These are phyloP conservation scores for Plecturocebus donacophilus DNA, from an alignment of 2,113 vertebrate genomes.

Conservation along the genomic window DNA sequence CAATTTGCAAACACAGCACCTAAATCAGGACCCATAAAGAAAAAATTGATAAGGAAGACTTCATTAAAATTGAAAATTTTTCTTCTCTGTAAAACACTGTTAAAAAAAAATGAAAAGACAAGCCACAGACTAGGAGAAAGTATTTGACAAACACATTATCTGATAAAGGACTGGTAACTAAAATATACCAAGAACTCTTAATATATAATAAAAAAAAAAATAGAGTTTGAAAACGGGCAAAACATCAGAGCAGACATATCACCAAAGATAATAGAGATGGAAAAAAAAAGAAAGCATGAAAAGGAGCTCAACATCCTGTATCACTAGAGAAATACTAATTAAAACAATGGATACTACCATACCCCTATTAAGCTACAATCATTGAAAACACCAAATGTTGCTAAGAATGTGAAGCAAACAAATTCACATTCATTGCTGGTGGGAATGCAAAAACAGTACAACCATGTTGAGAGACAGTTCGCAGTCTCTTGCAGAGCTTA, in stretches of 20 bases:
- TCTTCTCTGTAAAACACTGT: not conserved
- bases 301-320: not conserved
- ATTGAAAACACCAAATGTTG: not conserved
- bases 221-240: not conserved
- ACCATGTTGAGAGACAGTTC: not conserved
- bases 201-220: not conserved
- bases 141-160: not conserved
- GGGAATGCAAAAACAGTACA: not conserved
- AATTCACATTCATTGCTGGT: not conserved
- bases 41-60: not conserved
- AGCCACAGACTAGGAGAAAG: not conserved
- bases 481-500: not conserved
- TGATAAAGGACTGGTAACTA: not conserved
- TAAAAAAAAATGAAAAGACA: not conserved
- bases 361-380: not conserved
- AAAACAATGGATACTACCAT: not conserved
- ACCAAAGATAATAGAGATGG: not conserved
- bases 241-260: not conserved
- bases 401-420: not conserved
- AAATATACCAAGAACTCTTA: not conserved
- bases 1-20: not conserved
- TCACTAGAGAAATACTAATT: not conserved
- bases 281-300: not conserved
- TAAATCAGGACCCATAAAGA: not conserved
- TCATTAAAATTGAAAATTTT: conserved; percentile 8